Conservation (phyloP, 2,888 invertebrate genomes). For the Acleris cristana region DNA sequence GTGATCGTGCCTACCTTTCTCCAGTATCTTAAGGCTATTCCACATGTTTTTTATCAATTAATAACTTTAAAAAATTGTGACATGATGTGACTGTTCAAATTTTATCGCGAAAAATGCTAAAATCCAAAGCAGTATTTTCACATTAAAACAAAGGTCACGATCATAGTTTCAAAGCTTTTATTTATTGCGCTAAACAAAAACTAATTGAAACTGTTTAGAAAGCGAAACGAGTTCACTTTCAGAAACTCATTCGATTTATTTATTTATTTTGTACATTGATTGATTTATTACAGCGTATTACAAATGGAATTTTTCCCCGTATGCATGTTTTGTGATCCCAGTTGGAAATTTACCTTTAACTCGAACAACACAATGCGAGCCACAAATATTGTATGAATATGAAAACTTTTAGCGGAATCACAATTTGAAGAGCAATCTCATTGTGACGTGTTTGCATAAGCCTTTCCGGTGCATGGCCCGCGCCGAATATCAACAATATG, state of each 20-base stretch:
- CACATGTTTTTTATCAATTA: too few species aligned
- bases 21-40: too few species aligned
- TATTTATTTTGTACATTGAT: conserved; percentile 2
- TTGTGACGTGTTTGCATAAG: conserved; percentile 43
- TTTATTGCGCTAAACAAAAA: too few species aligned
- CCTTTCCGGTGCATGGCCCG: conserved; percentile 15
- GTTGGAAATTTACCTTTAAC: conserved; percentile 9
- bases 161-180: too few species aligned
- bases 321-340: neutral
- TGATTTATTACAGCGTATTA: too few species aligned
- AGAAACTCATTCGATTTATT: too few species aligned
- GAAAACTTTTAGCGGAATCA: conserved; percentile 64
- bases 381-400: conserved; percentile 49
- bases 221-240: neutral
- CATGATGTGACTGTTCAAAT: too few species aligned
- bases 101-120: too few species aligned
- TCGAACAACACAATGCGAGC: conserved; percentile 16
- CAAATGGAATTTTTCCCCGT: neutral
- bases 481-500: conserved; percentile 28
- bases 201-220: neutral
- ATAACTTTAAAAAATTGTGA: too few species aligned
- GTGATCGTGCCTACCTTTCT: too few species aligned
- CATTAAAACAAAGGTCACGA: too few species aligned
- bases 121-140: too few species aligned
- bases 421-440: conserved; percentile 60